Evolutionary conservation across 2,113 vertebrate species (phyloP).

Genomic region (Xenopus borealis): DNA sequence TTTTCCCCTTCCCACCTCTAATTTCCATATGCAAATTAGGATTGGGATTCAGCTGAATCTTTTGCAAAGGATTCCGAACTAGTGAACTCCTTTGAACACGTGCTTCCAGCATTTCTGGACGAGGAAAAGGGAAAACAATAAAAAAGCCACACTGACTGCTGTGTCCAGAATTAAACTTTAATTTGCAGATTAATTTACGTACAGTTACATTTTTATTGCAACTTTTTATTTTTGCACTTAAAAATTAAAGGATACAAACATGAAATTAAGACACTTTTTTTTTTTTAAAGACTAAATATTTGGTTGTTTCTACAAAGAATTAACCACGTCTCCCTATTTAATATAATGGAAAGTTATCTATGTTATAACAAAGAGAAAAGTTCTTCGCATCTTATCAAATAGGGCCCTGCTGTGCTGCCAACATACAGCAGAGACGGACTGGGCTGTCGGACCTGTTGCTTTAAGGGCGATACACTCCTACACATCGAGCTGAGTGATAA

Average conservation of each 20-base stretch:
- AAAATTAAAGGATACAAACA: conserved; percentile 84
- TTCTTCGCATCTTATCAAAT: conserved; percentile 25
- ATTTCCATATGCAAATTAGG: too few species aligned
- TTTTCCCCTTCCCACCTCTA: too few species aligned
- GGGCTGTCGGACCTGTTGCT: background rate
- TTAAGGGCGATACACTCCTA: background rate
- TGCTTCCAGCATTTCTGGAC: too few species aligned
- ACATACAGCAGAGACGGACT: conserved; percentile 49
- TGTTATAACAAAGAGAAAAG: conserved; percentile 15
- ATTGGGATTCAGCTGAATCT: too few species aligned
- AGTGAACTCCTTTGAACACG: too few species aligned
- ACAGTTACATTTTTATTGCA: conserved; percentile 84
- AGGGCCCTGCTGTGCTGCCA: conserved; percentile 67
- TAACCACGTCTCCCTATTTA: conserved; percentile 70
- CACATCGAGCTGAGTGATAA: background rate
- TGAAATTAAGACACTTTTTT: conserved; percentile 76
- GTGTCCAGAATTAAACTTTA: conserved; percentile 72
- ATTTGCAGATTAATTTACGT: conserved; percentile 80
- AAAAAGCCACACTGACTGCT: background rate
- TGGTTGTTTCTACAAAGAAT: conserved; percentile 87
- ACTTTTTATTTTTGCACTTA: conserved; percentile 75
- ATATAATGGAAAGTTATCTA: conserved; percentile 33
- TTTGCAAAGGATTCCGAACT: too few species aligned
- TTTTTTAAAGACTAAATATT: conserved; percentile 83
- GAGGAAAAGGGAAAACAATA: too few species aligned